Conservation (phyloP, 2,113 vertebrate genomes). For the Tichodroma muraria region DNA sequence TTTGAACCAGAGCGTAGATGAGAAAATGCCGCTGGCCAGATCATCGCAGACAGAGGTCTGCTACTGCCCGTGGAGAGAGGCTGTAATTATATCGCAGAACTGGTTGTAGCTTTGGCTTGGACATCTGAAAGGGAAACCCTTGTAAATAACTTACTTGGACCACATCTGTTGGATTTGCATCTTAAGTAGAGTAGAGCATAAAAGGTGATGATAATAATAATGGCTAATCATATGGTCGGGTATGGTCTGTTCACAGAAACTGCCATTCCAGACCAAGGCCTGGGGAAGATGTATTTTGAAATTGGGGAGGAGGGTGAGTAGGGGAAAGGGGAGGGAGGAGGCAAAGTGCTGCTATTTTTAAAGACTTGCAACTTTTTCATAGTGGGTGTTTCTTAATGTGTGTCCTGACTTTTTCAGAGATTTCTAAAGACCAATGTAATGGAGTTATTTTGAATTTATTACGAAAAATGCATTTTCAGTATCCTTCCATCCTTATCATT, state of each 20-base stretch:
- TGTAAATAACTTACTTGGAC: neutral
- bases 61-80: neutral
- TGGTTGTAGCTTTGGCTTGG: constrained; percentile 1
- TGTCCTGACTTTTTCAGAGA: neutral
- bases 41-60: neutral
- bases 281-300: constrained; percentile 24
- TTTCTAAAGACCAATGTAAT: neutral
- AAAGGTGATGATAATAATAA: neutral
- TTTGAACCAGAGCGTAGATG: neutral
- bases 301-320: constrained; percentile 9
- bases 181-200: neutral
- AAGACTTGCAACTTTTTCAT: neutral
- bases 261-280: constrained; percentile 2
- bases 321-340: constrained; percentile 12
- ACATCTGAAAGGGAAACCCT: neutral
- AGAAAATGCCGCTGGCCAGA: neutral
- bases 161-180: neutral
- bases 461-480: neutral
- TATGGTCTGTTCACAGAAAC: neutral
- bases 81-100: neutral
- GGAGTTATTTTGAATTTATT: neutral
- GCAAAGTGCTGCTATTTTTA: neutral
- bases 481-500: neutral
- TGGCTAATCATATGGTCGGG: neutral
- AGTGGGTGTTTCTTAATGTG: neutral